These are phyloP conservation scores for Sebastes reedi DNA, from an alignment of 2,797 vertebrate species.

Conservation along the genomic window DNA sequence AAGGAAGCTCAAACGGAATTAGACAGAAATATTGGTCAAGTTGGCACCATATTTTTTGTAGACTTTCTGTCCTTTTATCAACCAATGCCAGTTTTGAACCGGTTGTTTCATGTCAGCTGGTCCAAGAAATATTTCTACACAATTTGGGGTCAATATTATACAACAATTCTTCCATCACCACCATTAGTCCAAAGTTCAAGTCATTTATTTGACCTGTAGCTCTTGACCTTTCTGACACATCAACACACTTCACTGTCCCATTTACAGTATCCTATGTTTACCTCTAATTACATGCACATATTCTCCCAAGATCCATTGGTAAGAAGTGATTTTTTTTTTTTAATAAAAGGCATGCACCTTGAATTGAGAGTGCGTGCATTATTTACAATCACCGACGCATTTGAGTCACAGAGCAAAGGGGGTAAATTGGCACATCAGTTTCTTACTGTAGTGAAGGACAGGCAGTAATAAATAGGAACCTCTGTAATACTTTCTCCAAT, in stretches of 20 bases:
- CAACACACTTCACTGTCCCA: background rate
- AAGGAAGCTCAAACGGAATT: background rate
- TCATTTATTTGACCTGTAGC: background rate
- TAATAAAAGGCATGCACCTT: background rate
- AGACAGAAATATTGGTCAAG: background rate
- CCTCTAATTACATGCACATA: background rate
- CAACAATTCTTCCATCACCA: background rate
- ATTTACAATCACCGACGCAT: background rate
- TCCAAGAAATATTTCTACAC: too few relatives aligned
- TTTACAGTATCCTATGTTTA: background rate
- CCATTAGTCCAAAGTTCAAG: background rate
- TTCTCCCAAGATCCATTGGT: background rate
- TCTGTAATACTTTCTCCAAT: background rate
- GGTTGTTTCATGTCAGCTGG: too few relatives aligned
- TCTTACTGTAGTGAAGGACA: background rate
- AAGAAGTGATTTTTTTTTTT: background rate
- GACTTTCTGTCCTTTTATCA: background rate
- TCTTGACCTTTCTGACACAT: background rate
- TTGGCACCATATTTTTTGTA: background rate
- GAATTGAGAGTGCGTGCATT: background rate
- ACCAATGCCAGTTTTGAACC: background rate
- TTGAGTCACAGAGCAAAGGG: slow-evolving; percentile 11
- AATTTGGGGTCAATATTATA: background rate
- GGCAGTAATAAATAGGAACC: background rate
- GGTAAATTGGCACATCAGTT: background rate